Conservation (phyloP, 1,140 invertebrate species). For the Phocides pigmalion region DNA sequence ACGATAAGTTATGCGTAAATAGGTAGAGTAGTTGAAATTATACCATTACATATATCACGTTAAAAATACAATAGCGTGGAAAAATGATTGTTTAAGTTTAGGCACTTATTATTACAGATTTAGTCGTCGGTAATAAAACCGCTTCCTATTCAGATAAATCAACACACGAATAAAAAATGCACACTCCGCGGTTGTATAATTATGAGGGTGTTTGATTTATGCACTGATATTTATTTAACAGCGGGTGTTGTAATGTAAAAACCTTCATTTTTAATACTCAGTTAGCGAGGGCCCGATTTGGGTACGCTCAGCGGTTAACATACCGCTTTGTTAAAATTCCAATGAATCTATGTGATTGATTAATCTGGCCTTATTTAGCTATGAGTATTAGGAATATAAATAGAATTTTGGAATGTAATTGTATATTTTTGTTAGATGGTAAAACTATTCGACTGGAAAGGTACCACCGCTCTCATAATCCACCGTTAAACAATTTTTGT, state of each 20-base stretch:
- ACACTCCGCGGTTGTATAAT: slow-evolving; percentile 51
- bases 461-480: too few relatives aligned
- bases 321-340: slow-evolving; percentile 7
- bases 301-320: slow-evolving; percentile 4
- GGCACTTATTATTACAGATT: too few relatives aligned
- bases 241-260: slow-evolving; percentile 40
- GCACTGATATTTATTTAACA: slow-evolving; percentile 49
- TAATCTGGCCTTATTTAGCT: background rate
- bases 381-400: background rate
- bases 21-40: too few relatives aligned
- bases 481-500: too few relatives aligned
- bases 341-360: background rate
- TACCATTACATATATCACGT: too few relatives aligned
- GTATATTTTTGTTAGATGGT: too few relatives aligned
- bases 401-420: too few relatives aligned
- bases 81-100: too few relatives aligned
- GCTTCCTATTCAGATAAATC: slow-evolving; percentile 43
- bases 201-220: slow-evolving; percentile 67
- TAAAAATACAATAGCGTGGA: too few relatives aligned
- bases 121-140: slow-evolving; percentile 5
- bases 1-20: too few relatives aligned
- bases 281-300: slow-evolving; percentile 20
- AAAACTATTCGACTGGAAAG: too few relatives aligned
- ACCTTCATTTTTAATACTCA: slow-evolving; percentile 33
- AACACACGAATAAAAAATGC: slow-evolving; percentile 60